Evolutionary conservation across 2,113 vertebrate genomes (phyloP).

Genomic region (Prunella himalayana): DNA sequence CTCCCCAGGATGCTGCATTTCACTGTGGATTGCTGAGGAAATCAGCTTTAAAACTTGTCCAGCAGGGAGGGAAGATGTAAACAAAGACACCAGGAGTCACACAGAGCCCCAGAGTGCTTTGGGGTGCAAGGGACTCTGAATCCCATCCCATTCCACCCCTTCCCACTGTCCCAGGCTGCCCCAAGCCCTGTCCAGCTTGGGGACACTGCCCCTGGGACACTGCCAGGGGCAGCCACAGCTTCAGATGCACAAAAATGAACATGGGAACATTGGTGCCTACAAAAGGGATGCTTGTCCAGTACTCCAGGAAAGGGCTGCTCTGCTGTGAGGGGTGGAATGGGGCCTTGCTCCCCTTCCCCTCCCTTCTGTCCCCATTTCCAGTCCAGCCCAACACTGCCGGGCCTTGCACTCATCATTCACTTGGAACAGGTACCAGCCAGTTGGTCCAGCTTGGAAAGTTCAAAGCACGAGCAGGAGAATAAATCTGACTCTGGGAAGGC

Average conservation of each 20-base stretch:
- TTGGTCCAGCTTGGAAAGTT: accelerated
- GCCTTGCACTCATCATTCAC: too few species aligned
- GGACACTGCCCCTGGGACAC: neutral
- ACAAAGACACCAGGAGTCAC: neutral
- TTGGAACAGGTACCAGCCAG: neutral
- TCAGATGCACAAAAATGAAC: accelerated
- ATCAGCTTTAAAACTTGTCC: neutral
- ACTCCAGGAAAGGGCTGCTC: neutral
- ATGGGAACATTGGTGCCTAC: accelerated
- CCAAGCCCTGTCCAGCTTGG: neutral
- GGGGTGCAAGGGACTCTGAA: neutral
- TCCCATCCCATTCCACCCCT: neutral
- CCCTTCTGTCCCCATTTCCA: neutral
- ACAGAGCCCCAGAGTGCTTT: neutral
- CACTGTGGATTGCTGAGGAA: accelerated
- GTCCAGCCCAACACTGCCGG: neutral
- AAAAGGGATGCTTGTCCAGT: neutral
- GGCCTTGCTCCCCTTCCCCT: neutral
- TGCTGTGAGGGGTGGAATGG: neutral
- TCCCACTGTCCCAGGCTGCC: neutral
- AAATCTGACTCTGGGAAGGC: accelerated
- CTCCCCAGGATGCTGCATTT: neutral
- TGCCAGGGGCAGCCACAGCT: neutral
- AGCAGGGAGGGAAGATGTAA: neutral
- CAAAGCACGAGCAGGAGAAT: accelerated